Evolutionary conservation across 2,888 invertebrate species (phyloP).

Genomic region (Drosophila emarginata): DNA sequence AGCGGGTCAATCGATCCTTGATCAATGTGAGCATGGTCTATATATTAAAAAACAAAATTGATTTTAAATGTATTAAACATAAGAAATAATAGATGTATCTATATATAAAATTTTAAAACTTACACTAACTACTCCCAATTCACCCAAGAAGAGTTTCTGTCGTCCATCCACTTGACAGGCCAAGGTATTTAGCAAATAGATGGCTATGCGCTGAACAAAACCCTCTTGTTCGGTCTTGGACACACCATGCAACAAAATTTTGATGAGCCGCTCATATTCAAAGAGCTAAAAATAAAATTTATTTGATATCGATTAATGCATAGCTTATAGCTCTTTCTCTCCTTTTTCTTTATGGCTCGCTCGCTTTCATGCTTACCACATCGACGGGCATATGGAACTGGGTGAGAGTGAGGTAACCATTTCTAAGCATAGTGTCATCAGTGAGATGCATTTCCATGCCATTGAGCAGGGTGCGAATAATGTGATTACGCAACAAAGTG

Average conservation of each 20-base stretch:
- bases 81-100: not conserved
- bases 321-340: not conserved
- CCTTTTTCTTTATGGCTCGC: not conserved
- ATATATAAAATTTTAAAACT: slow-evolving; percentile 61
- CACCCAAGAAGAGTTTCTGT: slow-evolving; percentile 95
- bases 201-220: slow-evolving; percentile 96
- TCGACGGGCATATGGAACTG: slow-evolving; percentile 97
- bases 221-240: slow-evolving; percentile 92
- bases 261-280: slow-evolving; percentile 93
- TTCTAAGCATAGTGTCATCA: slow-evolving; percentile 97
- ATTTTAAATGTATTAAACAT: not conserved
- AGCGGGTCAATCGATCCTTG: slow-evolving; percentile 88
- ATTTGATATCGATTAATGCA: not conserved
- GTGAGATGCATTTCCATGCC: slow-evolving; percentile 93
- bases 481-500: slow-evolving; percentile 88
- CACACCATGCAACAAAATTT: slow-evolving; percentile 91
- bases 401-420: slow-evolving; percentile 96
- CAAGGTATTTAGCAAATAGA: slow-evolving; percentile 96
- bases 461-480: slow-evolving; percentile 91
- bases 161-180: slow-evolving; percentile 98
- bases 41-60: slow-evolving; percentile 53
- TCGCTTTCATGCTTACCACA: slow-evolving; percentile 86
- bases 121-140: slow-evolving; percentile 93
- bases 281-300: slow-evolving; percentile 87
- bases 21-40: slow-evolving; percentile 95